These are phyloP conservation scores for Mylabris phalerata DNA, from an alignment of 1,140 invertebrate species.

Conservation along the genomic window DNA sequence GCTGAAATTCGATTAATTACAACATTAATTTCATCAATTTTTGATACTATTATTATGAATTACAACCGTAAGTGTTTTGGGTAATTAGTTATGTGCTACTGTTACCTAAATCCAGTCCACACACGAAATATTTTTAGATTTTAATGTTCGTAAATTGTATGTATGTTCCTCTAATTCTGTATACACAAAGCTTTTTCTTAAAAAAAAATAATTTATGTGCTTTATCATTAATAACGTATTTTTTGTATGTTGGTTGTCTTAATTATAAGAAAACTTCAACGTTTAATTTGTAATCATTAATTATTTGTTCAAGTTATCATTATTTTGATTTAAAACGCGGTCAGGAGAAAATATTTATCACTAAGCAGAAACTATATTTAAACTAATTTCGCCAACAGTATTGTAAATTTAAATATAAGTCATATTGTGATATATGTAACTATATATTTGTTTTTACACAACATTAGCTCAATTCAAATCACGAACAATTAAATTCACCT, in stretches of 20 bases:
- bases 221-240: not conserved
- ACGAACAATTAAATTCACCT: not conserved
- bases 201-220: conserved; percentile 13
- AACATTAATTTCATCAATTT: not conserved
- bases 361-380: conserved; percentile 11
- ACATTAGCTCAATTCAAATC: conserved; percentile 9
- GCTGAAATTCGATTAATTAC: conserved; percentile 7
- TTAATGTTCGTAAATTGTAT: conserved; percentile 16
- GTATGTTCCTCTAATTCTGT: conserved; percentile 15
- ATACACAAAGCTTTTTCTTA: conserved; percentile 11
- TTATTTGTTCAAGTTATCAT: conserved; percentile 6
- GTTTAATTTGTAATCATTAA: not conserved
- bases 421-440: conserved; percentile 3
- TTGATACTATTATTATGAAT: not conserved
- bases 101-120: conserved; percentile 15
- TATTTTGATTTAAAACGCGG: conserved; percentile 5
- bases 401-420: conserved; percentile 2
- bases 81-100: conserved; percentile 16
- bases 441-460: not conserved
- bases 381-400: conserved; percentile 6
- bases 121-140: conserved; percentile 13
- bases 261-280: not conserved
- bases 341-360: conserved; percentile 25
- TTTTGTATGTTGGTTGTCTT: conserved; percentile 8
- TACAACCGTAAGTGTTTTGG: conserved; percentile 12